Percentiles rank a stretch among this genome's conserved stretches.
These are phyloP conservation scores for Podiceps cristatus DNA, from an alignment of 2,113 vertebrate genomes.

Conservation along the genomic window DNA sequence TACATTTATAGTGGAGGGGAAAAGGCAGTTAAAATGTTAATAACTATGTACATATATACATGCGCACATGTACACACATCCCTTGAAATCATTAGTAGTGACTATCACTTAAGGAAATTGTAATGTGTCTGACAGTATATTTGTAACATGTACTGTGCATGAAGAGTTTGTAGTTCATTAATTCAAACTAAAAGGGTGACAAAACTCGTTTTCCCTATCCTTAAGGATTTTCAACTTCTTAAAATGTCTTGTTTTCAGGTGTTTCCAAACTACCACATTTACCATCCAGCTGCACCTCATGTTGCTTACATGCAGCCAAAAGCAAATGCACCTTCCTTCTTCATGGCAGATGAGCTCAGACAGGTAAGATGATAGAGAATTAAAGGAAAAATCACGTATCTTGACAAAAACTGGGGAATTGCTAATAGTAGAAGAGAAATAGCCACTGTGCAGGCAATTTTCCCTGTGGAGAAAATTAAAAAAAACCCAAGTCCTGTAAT, in stretches of 20 bases:
- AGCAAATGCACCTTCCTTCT: constrained; percentile 98
- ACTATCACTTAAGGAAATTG: not conserved
- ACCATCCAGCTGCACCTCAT: constrained; percentile 95
- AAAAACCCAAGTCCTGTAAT: not conserved
- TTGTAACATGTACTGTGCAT: not conserved
- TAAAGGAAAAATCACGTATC: not conserved
- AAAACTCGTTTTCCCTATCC: not conserved
- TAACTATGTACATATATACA: not conserved
- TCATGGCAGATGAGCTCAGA: constrained; percentile 97
- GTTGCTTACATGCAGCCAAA: constrained; percentile 99
- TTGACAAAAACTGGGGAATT: not conserved
- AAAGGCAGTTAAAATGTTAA: not conserved
- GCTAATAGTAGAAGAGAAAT: not conserved
- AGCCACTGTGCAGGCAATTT: not conserved
- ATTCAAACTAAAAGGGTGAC: not conserved
- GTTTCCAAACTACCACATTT: constrained; percentile 98
- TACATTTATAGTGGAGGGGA: not conserved
- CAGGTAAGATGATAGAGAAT: constrained; percentile 82
- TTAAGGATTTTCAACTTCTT: not conserved
- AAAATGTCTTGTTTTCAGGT: constrained; percentile 80
- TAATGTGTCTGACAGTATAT: not conserved
- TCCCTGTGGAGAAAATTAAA: not conserved
- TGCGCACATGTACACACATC: too few species aligned
- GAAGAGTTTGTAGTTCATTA: not conserved
- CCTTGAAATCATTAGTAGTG: not conserved